Conservation (phyloP, 2,888 invertebrate species). For the Cephalotes varians region DNA sequence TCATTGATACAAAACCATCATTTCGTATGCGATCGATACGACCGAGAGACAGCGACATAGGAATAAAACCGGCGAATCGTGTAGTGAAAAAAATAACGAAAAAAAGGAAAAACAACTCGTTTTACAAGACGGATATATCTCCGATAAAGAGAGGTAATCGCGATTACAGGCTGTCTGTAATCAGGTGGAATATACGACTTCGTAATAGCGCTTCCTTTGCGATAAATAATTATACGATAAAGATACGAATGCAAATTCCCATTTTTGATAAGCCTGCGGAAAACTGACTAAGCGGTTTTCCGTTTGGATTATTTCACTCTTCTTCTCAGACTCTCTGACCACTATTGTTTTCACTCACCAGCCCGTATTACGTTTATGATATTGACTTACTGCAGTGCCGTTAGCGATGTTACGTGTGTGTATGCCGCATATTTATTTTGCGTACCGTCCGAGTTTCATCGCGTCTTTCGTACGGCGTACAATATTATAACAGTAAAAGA, state of each 20-base stretch:
- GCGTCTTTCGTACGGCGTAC: conserved; percentile 12
- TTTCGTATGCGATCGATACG: neutral
- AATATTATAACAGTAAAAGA: neutral
- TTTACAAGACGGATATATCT: conserved; percentile 2
- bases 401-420: neutral
- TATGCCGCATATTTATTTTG: conserved; percentile 31
- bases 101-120: conserved; percentile 2
- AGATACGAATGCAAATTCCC: conserved; percentile 29
- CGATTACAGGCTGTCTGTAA: conserved; percentile 18
- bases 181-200: conserved; percentile 23
- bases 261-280: conserved; percentile 13
- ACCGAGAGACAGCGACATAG: neutral
- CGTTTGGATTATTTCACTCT: conserved; percentile 42
- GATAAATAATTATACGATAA: neutral
- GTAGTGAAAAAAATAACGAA: neutral
- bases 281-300: conserved; percentile 34
- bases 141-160: conserved; percentile 14
- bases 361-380: conserved; percentile 35
- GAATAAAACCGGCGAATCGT: neutral
- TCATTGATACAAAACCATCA: neutral
- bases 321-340: neutral
- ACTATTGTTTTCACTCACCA: conserved; percentile 39
- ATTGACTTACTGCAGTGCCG: conserved; percentile 18
- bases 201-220: conserved; percentile 34
- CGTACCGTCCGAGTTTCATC: neutral